Evolutionary conservation across 1,140 invertebrate species (phyloP), one percentile per base, ranked within the genome.

Genomic region (Brachionus asplanchnoidis): DNA sequence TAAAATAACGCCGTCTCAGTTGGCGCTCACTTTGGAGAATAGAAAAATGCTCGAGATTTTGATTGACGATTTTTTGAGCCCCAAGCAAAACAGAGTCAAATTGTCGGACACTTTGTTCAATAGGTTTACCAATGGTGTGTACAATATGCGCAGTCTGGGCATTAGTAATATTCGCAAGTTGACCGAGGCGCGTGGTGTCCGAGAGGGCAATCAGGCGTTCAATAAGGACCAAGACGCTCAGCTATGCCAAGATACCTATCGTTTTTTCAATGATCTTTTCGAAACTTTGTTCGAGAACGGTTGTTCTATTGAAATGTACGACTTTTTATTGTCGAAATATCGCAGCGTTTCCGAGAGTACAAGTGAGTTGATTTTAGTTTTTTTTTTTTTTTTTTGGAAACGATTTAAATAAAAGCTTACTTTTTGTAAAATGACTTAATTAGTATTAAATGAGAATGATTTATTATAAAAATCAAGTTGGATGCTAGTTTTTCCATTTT

Each of bases 141-240:
- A 89, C 84, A 90, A 90, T 85, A 86, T 85, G 70, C 75, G 85
- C 17, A 89, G 88, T 87, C 87, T 91, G 42, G 91, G 88, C 14
- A 73, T 73, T 28, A 87, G 86, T 46, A 86, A 86, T 68, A 87
- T 91, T 1, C 82, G 89, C 32, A 60, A 85, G 32, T 86, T 91
- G 32, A 88, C 87, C 36, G 86, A 89, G 7, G 87, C 87, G 36
- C 86, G 91, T 78, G 91, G 91, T 8, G 87, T 88, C 26, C 87
- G 87, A 85, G 91, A 92, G 87, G 91, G 91, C 68, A 91, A 91
- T 85, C 88, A 90, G 85, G 91, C 91, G 9, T 88, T 91, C 8
- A 77, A 85, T 53, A 42, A 78, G 77, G 40, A 85, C 46, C 77
- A 36, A 28, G 26, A 53, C 3, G 44, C 75, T 23, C 46, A 70